These are phyloP conservation scores for Candidula unifasciata DNA, from an alignment of 2,888 invertebrate species.

Conservation along the genomic window DNA sequence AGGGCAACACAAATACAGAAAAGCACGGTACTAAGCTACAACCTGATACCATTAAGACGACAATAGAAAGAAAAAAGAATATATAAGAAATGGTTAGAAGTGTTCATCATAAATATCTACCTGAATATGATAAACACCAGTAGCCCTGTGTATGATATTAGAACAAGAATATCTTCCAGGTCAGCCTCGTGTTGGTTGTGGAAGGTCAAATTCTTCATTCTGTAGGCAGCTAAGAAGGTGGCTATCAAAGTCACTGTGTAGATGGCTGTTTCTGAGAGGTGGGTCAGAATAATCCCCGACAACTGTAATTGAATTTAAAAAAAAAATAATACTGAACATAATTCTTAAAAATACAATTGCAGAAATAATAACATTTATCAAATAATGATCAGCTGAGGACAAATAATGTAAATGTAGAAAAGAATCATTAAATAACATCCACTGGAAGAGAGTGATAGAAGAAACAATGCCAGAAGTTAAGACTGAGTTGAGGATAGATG, in stretches of 20 bases:
- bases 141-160: slow-evolving; percentile 94
- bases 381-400: background rate
- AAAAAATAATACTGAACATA: no score
- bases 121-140: slow-evolving; percentile 92
- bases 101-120: slow-evolving; percentile 2
- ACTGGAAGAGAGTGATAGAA: no score
- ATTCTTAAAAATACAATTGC: no score
- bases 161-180: slow-evolving; percentile 82
- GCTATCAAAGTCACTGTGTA: slow-evolving; percentile 92
- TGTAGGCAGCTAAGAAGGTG: slow-evolving; percentile 90
- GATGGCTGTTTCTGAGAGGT: slow-evolving; percentile 90
- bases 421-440: no score
- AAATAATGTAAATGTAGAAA: background rate
- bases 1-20: no score
- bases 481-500: no score
- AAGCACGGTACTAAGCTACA: no score
- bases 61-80: no score
- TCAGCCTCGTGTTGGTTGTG: slow-evolving; percentile 56
- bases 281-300: slow-evolving; percentile 91
- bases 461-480: no score
- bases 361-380: background rate
- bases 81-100: no score
- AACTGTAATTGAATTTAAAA: no score
- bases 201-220: slow-evolving; percentile 52
- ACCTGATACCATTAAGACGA: no score